Conservation (phyloP, 1,140 invertebrate species). For the Heliconius congener region DNA sequence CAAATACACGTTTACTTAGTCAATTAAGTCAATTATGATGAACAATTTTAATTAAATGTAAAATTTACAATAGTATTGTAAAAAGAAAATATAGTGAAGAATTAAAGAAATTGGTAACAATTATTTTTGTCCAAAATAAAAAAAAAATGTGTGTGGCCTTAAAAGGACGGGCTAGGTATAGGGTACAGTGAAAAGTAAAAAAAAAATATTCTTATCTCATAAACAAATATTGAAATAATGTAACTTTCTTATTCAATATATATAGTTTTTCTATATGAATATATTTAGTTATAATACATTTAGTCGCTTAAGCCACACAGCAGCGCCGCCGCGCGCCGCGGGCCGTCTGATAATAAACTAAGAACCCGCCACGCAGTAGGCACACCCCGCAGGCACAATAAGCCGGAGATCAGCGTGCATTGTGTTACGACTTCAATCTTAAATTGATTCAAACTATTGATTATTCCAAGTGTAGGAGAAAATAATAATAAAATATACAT, state of each 20-base stretch:
- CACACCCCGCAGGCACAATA: too few relatives aligned
- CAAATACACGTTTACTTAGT: background rate
- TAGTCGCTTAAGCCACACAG: background rate
- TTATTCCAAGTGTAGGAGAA: too few relatives aligned
- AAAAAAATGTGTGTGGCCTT: background rate
- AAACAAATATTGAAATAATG: too few relatives aligned
- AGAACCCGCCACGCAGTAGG: background rate
- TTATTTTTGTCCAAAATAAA: background rate
- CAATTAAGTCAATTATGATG: background rate
- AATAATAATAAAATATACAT: too few relatives aligned
- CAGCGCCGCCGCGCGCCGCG: constrained; percentile 3
- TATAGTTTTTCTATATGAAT: background rate
- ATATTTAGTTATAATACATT: background rate
- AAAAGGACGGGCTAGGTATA: too few relatives aligned
- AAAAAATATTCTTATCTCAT: background rate
- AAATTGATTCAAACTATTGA: background rate
- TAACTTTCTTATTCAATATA: background rate
- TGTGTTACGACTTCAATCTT: background rate
- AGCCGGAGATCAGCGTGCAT: background rate
- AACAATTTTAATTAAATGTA: too few relatives aligned
- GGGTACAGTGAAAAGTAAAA: too few relatives aligned
- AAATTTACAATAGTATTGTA: too few relatives aligned
- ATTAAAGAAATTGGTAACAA: too few relatives aligned
- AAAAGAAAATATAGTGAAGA: too few relatives aligned
- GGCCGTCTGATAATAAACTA: constrained; percentile 38